phyloP scores from a whole-genome alignment of 2,113 vertebrate species.

The Varanus komodoensis region DNA sequence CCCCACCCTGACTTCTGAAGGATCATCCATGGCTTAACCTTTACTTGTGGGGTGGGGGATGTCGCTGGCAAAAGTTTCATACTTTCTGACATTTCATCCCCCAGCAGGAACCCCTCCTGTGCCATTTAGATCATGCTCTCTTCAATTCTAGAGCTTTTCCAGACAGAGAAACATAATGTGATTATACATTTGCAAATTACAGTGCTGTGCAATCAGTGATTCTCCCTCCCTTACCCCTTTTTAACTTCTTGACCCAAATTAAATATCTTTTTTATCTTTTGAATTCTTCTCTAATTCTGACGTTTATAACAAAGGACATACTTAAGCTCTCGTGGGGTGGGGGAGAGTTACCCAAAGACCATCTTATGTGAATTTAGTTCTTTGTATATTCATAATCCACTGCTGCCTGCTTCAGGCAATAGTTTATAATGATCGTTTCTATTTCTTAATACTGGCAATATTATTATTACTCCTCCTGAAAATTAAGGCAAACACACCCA shows the following conservation, averaged over 20 bases:
- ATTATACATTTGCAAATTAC: slow-evolving; percentile 45
- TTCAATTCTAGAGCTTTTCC: slow-evolving; percentile 33
- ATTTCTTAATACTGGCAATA: slow-evolving; percentile 40
- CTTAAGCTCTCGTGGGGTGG: slow-evolving; percentile 41
- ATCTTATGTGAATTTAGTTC: slow-evolving; percentile 54
- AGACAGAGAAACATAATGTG: slow-evolving; percentile 8
- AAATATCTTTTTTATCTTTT: slow-evolving; percentile 47
- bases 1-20: slow-evolving; percentile 32
- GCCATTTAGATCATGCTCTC: slow-evolving; percentile 32
- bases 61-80: slow-evolving; percentile 34
- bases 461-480: slow-evolving; percentile 30
- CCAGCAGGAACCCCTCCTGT: neutral
- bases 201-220: slow-evolving; percentile 48
- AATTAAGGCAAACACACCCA: slow-evolving; percentile 46
- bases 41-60: slow-evolving; percentile 26
- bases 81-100: slow-evolving; percentile 22
- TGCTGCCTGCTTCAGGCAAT: slow-evolving; percentile 53
- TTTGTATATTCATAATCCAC: slow-evolving; percentile 57
- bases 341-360: slow-evolving; percentile 13
- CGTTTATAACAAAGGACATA: slow-evolving; percentile 60
- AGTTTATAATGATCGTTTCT: slow-evolving; percentile 46
- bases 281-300: slow-evolving; percentile 55
- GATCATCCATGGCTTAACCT: slow-evolving; percentile 29
- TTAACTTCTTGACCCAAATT: slow-evolving; percentile 61
- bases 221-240: slow-evolving; percentile 32